These are phyloP conservation scores for Oxycera nigricornis DNA, from an alignment of 2,888 invertebrate genomes.

Conservation along the genomic window DNA sequence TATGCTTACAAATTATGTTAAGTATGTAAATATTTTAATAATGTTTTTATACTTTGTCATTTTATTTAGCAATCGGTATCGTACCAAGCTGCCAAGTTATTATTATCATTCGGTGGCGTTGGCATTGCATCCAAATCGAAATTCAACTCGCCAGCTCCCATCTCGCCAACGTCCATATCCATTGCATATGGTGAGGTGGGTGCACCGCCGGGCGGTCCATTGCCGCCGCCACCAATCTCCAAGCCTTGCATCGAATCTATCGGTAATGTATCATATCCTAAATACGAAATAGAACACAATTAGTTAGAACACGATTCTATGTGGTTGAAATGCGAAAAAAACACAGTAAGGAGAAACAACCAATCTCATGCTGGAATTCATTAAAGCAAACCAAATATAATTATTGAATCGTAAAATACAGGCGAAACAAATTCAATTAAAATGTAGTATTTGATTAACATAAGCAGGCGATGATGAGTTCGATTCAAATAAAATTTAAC, in stretches of 20 bases:
- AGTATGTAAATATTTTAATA: conserved; percentile 13
- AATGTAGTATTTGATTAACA: conserved; percentile 8
- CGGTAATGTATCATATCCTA: conserved; percentile 98
- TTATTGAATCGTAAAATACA: conserved; percentile 1
- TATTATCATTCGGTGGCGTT: conserved; percentile 87
- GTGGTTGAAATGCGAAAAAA: not conserved
- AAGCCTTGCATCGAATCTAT: conserved; percentile 96
- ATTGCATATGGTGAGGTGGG: conserved; percentile 73
- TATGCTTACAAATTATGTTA: conserved; percentile 28
- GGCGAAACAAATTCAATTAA: not conserved
- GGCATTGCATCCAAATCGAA: conserved; percentile 80
- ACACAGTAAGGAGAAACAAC: not conserved
- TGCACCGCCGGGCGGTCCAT: conserved; percentile 59
- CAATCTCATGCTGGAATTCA: not conserved
- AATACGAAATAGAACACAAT: not conserved
- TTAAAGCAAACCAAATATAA: conserved; percentile 19
- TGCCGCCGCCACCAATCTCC: conserved; percentile 75
- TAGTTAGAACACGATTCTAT: no score
- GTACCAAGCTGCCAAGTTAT: conserved; percentile 95
- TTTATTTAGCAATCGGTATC: conserved; percentile 88
- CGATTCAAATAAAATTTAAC: not conserved
- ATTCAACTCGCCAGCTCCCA: conserved; percentile 75
- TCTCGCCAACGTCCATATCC: conserved; percentile 87
- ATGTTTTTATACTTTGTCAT: not conserved
- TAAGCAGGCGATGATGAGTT: conserved; percentile 14